These are phyloP conservation scores for Corvus moneduloides DNA, from an alignment of 2,113 vertebrate species.

Conservation along the genomic window DNA sequence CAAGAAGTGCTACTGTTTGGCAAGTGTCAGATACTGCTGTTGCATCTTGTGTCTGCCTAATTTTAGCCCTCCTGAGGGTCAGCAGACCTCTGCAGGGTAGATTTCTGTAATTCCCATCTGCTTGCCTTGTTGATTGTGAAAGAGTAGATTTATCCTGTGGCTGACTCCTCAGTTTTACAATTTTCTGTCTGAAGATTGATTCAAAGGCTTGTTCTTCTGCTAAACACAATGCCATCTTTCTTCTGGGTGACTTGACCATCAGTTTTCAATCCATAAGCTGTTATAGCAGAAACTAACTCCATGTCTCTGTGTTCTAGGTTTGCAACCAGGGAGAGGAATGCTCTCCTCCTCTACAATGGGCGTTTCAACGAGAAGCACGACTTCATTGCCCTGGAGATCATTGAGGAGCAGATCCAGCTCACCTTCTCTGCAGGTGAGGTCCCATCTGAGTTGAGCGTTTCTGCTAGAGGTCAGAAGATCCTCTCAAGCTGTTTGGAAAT, in stretches of 20 bases:
- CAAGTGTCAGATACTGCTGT: not conserved
- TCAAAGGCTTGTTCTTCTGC: not conserved
- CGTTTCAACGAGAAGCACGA: slow-evolving; percentile 97
- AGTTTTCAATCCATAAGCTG: not conserved
- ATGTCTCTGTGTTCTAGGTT: slow-evolving; percentile 76
- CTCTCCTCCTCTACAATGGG: slow-evolving; percentile 93
- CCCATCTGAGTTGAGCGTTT: rapidly evolving
- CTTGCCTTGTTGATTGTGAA: not conserved
- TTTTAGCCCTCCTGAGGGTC: not conserved
- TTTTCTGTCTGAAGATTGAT: not conserved
- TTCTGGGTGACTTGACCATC: not conserved
- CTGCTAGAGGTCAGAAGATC: not conserved
- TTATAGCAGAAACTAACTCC: not conserved
- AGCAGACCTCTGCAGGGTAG: not conserved
- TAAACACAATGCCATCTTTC: not conserved
- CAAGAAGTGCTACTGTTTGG: not conserved
- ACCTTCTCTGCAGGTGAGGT: slow-evolving; percentile 93
- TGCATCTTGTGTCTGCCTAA: not conserved
- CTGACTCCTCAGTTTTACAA: not conserved
- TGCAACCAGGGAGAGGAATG: slow-evolving; percentile 86
- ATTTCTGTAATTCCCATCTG: not conserved
- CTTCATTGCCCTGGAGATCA: slow-evolving; percentile 94
- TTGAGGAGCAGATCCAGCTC: slow-evolving; percentile 95
- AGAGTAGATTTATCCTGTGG: not conserved
- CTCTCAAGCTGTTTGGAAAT: not conserved